phyloP scores from a whole-genome alignment of 2,888 invertebrate genomes.

The Diachrysia chrysitis region DNA sequence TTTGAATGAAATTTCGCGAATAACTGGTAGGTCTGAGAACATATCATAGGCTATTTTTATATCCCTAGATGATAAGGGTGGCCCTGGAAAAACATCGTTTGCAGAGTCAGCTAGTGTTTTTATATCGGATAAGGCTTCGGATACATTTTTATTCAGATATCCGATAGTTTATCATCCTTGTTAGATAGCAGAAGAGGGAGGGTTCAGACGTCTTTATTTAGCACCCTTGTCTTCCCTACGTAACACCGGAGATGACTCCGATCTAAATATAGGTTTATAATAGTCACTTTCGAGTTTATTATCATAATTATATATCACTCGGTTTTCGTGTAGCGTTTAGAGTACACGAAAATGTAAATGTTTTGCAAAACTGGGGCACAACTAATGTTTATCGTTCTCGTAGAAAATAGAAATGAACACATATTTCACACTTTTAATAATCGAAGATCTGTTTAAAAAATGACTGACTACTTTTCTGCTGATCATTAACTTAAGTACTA shows the following conservation, averaged over 20 bases:
- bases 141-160: background rate
- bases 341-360: background rate
- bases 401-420: too few species aligned
- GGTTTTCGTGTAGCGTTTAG: background rate
- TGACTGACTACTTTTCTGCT: too few species aligned
- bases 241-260: conserved; percentile 21
- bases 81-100: too few species aligned
- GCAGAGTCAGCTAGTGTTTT: too few species aligned
- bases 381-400: too few species aligned
- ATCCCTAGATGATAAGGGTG: too few species aligned
- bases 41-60: too few species aligned
- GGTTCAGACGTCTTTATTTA: conserved; percentile 46
- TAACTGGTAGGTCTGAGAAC: too few species aligned
- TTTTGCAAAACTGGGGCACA: background rate
- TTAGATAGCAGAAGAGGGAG: background rate
- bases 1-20: too few species aligned
- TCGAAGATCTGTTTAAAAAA: too few species aligned
- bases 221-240: conserved; percentile 42
- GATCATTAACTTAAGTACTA: too few species aligned
- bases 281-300: conserved; percentile 10
- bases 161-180: background rate
- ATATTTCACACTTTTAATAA: too few species aligned
- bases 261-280: conserved; percentile 21
- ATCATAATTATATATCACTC: background rate
- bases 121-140: background rate